A percentile compares a stretch with the other conserved stretches of the same genome.
Conservation (phyloP, 1,140 invertebrate species). For the Pseudomyrmex concolor region DNA sequence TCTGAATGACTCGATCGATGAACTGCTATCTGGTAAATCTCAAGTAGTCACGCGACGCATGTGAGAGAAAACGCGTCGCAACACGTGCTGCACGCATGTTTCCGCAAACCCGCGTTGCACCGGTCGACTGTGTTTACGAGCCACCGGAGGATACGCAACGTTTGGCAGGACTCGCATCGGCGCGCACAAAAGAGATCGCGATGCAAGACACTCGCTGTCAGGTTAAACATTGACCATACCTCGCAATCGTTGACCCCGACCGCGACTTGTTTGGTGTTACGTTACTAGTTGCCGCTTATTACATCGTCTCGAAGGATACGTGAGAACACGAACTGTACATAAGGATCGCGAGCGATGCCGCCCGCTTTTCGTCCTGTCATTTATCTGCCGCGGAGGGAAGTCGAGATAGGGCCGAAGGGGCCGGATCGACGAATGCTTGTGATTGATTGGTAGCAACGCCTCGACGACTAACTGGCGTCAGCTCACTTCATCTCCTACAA, state of each 20-base stretch:
- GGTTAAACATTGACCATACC: constrained; percentile 80
- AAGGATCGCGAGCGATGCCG: constrained; percentile 60
- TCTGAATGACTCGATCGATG: constrained; percentile 55
- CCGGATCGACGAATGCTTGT: constrained; percentile 70
- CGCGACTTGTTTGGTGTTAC: constrained; percentile 59
- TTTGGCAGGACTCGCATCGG: constrained; percentile 32
- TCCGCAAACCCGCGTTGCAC: constrained; percentile 49
- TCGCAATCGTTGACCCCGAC: constrained; percentile 36
- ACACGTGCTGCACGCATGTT: constrained; percentile 74
- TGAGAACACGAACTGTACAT: constrained; percentile 60
- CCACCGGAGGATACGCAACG: constrained; percentile 18
- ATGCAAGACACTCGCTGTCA: constrained; percentile 76
- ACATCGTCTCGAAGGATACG: constrained; percentile 61
- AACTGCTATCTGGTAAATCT: constrained; percentile 55
- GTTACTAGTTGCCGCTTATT: constrained; percentile 65
- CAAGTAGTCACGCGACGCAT: constrained; percentile 39
- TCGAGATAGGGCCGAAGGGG: constrained; percentile 46
- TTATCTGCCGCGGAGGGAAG: constrained; percentile 67
- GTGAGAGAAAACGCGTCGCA: constrained; percentile 63
- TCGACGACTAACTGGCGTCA: constrained; percentile 70
- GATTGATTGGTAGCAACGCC: constrained; percentile 75
- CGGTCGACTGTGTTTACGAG: constrained; percentile 61
- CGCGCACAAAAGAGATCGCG: constrained; percentile 69
- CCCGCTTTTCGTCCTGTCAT: constrained; percentile 65
- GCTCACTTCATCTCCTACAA: constrained; percentile 35